Evolutionary conservation across 2,797 vertebrate genomes (phyloP).

Genomic region (Myotis planiceps): DNA sequence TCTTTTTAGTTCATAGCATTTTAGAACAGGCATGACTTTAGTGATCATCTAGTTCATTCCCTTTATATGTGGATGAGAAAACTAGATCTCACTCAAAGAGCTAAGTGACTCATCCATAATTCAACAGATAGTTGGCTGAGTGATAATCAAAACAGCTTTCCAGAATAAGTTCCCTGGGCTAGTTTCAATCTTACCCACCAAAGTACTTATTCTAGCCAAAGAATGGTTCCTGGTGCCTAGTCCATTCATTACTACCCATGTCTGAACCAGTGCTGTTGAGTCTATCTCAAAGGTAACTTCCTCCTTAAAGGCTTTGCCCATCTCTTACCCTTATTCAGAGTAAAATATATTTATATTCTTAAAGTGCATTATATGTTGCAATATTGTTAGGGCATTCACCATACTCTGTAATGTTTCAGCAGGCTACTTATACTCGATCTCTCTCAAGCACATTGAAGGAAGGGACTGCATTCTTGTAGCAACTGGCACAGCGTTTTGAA

Average conservation of each 20-base stretch:
- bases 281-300: neutral
- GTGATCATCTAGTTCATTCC: neutral
- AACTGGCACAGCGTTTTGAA: neutral
- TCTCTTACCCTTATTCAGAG: neutral
- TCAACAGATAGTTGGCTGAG: neutral
- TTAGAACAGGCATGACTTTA: neutral
- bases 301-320: neutral
- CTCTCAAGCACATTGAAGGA: neutral
- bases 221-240: neutral
- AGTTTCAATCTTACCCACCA: neutral
- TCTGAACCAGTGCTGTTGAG: neutral
- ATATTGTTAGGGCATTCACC: neutral
- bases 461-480: neutral
- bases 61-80: neutral
- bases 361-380: neutral
- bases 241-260: neutral
- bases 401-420: neutral
- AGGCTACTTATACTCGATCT: neutral
- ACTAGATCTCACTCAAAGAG: neutral
- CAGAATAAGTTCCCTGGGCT: neutral
- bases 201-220: neutral
- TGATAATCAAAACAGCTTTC: neutral
- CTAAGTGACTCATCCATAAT: neutral
- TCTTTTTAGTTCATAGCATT: neutral
- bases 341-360: neutral